phyloP scores from a whole-genome alignment of 2,797 vertebrate species.

The Takifugu rubripes region DNA sequence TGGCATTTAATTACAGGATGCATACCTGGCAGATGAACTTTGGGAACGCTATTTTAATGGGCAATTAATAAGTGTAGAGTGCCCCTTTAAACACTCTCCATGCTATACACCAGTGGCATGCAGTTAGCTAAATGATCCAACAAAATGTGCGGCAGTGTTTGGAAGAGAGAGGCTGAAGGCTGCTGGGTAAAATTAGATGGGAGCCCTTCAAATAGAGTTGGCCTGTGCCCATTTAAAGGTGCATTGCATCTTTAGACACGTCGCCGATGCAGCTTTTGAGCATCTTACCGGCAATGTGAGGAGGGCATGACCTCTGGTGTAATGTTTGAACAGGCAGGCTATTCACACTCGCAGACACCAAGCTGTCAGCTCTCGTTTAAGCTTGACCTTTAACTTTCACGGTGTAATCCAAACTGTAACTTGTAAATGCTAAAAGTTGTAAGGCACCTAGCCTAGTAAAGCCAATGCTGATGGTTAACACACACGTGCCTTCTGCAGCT shows the following conservation, averaged over 20 bases:
- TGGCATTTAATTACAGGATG: constrained; percentile 27
- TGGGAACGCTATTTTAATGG: constrained; percentile 37
- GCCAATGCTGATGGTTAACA: constrained; percentile 12
- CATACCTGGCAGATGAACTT: constrained; percentile 52
- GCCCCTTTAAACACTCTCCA: constrained; percentile 35
- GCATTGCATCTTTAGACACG: constrained; percentile 37
- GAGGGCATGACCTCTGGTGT: constrained; percentile 16
- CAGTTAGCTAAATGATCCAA: constrained; percentile 7
- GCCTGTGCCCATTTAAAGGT: constrained; percentile 49
- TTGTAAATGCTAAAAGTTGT: constrained; percentile 22
- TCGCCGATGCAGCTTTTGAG: constrained; percentile 7
- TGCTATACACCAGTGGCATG: neutral
- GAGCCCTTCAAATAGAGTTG: constrained; percentile 51
- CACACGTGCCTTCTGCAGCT: constrained; percentile 18
- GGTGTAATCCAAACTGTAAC: constrained; percentile 27
- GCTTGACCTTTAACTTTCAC: constrained; percentile 32
- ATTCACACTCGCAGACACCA: constrained; percentile 34
- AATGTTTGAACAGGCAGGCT: constrained; percentile 42
- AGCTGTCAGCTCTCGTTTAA: constrained; percentile 31
- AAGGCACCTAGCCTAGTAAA: neutral
- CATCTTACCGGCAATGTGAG: constrained; percentile 19
- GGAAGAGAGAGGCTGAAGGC: constrained; percentile 4
- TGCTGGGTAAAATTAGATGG: constrained; percentile 46
- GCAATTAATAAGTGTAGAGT: constrained; percentile 31
- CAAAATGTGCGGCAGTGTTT: constrained; percentile 31